Evolutionary conservation across 1,140 invertebrate genomes (phyloP).

Genomic region (Sminthurinus signatus): DNA sequence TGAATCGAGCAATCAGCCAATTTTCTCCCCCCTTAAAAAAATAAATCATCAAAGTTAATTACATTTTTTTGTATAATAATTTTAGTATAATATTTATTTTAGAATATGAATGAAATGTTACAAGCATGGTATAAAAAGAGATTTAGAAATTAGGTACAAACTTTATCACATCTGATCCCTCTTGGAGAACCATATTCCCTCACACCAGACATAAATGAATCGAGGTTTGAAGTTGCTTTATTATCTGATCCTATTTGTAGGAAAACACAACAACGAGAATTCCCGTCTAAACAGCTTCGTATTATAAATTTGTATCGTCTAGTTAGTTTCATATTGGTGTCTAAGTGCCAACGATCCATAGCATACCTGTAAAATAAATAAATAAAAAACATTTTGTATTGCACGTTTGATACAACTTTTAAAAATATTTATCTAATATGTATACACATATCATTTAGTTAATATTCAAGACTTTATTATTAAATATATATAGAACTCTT

Average conservation of each 20-base stretch:
- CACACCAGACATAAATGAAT: neutral
- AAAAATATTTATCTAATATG: neutral
- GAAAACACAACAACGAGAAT: conserved; percentile 1
- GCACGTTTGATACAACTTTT: neutral
- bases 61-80: neutral
- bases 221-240: neutral
- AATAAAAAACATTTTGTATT: neutral
- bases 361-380: neutral
- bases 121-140: neutral
- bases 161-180: neutral
- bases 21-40: conserved; percentile 14
- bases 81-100: neutral
- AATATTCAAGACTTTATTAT: too few relatives aligned
- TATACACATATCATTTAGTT: too few relatives aligned
- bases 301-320: conserved; percentile 12
- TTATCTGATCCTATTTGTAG: conserved; percentile 4
- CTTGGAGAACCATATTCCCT: neutral
- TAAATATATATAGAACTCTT: too few relatives aligned
- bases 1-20: conserved; percentile 1
- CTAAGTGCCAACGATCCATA: conserved; percentile 29
- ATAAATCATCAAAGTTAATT: neutral
- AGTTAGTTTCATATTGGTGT: conserved; percentile 24
- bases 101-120: neutral
- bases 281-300: conserved; percentile 10
- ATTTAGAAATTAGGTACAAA: neutral